These are phyloP conservation scores for Heliconius melpomene DNA, from an alignment of 1,140 invertebrate species.

Conservation along the genomic window DNA sequence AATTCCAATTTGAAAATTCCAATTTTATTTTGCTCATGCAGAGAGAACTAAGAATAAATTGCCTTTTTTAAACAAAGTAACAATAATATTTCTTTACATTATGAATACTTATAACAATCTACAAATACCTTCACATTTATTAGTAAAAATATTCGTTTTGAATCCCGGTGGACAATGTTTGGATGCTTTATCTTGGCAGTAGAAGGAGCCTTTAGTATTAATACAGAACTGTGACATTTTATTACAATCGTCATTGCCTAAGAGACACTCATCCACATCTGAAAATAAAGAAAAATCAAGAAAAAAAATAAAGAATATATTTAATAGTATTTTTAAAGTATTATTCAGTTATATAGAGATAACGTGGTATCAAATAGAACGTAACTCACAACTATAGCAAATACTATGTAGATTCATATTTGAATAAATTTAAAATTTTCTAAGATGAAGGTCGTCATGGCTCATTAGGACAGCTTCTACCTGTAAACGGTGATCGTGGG, in stretches of 20 bases:
- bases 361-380: too few species aligned
- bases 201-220: slow-evolving; percentile 86
- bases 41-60: too few species aligned
- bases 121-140: slow-evolving; percentile 82
- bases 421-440: too few species aligned
- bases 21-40: too few species aligned
- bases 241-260: slow-evolving; percentile 83
- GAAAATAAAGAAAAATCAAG: slow-evolving; percentile 51
- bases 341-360: too few species aligned
- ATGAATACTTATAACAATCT: not conserved
- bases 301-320: slow-evolving; percentile 73
- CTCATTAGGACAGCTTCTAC: too few species aligned
- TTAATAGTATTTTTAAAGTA: not conserved
- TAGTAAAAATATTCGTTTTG: slow-evolving; percentile 81
- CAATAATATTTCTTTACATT: too few species aligned
- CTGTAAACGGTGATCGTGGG: too few species aligned
- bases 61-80: too few species aligned
- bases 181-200: slow-evolving; percentile 83
- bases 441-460: too few species aligned
- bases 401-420: too few species aligned
- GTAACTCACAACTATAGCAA: too few species aligned
- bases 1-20: slow-evolving; percentile 45
- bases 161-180: slow-evolving; percentile 86
- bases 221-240: slow-evolving; percentile 84
- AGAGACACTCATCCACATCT: slow-evolving; percentile 88